Conservation (phyloP, 2,888 invertebrate genomes). For the Cantharis lateralis region DNA sequence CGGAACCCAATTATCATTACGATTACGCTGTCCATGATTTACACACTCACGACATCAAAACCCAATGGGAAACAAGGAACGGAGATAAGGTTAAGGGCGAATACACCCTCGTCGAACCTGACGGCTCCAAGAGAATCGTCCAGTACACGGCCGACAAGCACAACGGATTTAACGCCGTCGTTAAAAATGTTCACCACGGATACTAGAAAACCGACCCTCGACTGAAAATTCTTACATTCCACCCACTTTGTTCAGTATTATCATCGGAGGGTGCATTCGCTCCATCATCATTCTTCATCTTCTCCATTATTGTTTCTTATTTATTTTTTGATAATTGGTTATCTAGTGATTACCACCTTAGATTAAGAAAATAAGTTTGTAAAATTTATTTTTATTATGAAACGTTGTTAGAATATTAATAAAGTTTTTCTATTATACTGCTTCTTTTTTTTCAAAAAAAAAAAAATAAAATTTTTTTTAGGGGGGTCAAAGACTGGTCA, state of each 20-base stretch:
- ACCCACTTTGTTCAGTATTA: neutral
- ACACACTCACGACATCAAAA: constrained; percentile 58
- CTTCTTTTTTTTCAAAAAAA: too few relatives aligned
- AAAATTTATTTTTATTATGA: neutral
- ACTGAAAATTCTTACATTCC: neutral
- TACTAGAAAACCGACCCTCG: constrained; percentile 28
- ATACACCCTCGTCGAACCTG: constrained; percentile 54
- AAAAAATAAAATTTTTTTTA: too few relatives aligned
- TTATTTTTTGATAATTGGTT: neutral
- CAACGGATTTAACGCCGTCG: constrained; percentile 52
- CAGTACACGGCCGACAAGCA: constrained; percentile 54
- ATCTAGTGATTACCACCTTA: neutral
- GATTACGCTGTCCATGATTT: constrained; percentile 57
- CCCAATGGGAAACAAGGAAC: constrained; percentile 56
- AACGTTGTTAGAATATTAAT: neutral
- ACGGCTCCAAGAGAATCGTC: constrained; percentile 52
- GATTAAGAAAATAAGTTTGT: neutral
- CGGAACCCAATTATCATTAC: constrained; percentile 55
- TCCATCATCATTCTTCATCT: neutral
- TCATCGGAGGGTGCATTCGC: neutral
- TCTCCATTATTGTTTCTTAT: neutral
- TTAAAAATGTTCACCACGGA: constrained; percentile 47
- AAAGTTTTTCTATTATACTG: neutral
- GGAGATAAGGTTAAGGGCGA: constrained; percentile 56
- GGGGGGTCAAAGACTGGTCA: too few relatives aligned